These are phyloP conservation scores for Parauchenoglanis punctatus DNA, from an alignment of 2,797 vertebrate genomes.

Conservation along the genomic window DNA sequence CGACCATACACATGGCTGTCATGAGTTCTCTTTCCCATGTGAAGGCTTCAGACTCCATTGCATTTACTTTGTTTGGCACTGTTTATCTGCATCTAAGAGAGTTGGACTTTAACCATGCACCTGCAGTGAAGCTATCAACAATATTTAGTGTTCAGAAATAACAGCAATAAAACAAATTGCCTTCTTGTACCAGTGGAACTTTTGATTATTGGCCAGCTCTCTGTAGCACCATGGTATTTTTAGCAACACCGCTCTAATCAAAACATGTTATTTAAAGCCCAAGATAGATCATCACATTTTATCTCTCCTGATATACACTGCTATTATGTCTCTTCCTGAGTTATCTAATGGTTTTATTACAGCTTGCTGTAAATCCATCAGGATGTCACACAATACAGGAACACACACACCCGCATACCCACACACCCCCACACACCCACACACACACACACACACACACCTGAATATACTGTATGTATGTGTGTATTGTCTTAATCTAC, in stretches of 20 bases:
- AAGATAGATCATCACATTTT: conserved; percentile 27
- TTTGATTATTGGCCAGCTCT: conserved; percentile 9
- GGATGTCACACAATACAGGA: background rate
- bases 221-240: conserved; percentile 38
- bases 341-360: conserved; percentile 35
- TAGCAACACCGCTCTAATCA: conserved; percentile 38
- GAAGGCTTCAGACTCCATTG: background rate
- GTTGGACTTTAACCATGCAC: background rate
- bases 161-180: conserved; percentile 8
- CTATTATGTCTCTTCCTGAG: conserved; percentile 42
- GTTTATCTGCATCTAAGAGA: conserved; percentile 8
- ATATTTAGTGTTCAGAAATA: background rate
- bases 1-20: background rate
- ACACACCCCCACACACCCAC: background rate
- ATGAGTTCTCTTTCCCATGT: background rate
- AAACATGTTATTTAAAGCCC: conserved; percentile 16
- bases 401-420: too few species aligned
- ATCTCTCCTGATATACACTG: conserved; percentile 17
- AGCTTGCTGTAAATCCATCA: conserved; percentile 15
- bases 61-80: background rate
- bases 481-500: background rate
- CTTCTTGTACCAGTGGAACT: background rate
- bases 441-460: background rate
- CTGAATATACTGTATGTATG: background rate
- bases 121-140: conserved; percentile 6